Evolutionary conservation across 2,888 invertebrate species (phyloP).

Genomic region (Myopa testacea): DNA sequence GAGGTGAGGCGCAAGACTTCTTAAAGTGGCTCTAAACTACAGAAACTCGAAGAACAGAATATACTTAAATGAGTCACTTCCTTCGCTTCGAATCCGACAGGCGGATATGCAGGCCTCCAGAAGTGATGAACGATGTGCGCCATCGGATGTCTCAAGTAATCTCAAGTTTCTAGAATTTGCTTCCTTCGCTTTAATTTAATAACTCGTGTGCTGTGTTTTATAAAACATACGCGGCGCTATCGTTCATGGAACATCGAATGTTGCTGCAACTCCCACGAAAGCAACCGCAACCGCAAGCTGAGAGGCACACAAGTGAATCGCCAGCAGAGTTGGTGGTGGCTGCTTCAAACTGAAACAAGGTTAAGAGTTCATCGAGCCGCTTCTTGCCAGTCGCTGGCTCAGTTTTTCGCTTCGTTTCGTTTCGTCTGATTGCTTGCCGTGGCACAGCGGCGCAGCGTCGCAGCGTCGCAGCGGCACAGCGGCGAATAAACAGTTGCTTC

Average conservation of each 20-base stretch:
- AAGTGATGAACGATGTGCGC: too few relatives aligned
- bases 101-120: too few relatives aligned
- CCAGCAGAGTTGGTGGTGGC: background rate
- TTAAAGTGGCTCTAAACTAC: background rate
- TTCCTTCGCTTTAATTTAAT: too few relatives aligned
- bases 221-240: background rate
- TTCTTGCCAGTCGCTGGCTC: constrained; percentile 25
- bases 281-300: background rate
- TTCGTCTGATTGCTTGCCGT: background rate
- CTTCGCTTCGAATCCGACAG: too few relatives aligned
- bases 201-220: too few relatives aligned
- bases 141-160: too few relatives aligned
- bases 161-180: too few relatives aligned
- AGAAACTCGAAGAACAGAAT: too few relatives aligned
- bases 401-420: constrained; percentile 21
- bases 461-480: background rate
- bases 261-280: constrained; percentile 22
- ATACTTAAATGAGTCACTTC: too few relatives aligned
- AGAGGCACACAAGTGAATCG: background rate
- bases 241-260: constrained; percentile 2
- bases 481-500: constrained; percentile 23
- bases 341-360: constrained; percentile 14
- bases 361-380: constrained; percentile 39
- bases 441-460: background rate
- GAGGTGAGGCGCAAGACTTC: too few relatives aligned